Base-by-base conservation (phyloP, 2,888 invertebrate species). In the Ectemnius lituratus region DNA sequence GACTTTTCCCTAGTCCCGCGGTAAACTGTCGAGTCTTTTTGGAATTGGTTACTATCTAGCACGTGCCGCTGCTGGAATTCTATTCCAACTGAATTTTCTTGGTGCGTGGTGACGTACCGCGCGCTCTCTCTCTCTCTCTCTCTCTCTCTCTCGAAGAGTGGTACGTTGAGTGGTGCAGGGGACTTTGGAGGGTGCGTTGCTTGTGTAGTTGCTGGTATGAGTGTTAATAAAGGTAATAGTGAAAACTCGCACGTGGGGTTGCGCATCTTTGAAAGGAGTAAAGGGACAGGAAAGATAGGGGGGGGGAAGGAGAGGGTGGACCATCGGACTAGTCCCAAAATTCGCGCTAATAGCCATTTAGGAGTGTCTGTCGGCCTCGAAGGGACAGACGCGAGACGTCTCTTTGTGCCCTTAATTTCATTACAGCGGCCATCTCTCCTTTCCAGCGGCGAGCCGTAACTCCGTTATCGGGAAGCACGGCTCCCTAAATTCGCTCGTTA, bases 331-430 rank as follows among this genome's bases (percentile, higher is more conserved):
- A 66, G 75, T 84, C 79, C 78, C 81, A 78, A 84, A 81, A 78
- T 80, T 85, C 81, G 65, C 79, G 82, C 78, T 83, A 82, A 86
- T 85, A 84, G 84, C 80, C 77, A 84, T 83, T 86, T 85, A 81
- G 79, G 80, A 74, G 84, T 78, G 79, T 83, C 79, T 75, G 73
- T 65, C 67, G 52, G 76, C 76, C 75, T 73, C 75, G 79, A 70
- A 79, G 83, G 80, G 84, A 71, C 73, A 73, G 70, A 67, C 80
- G 76, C 75, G 74, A 80, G 78, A 70, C 80, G 84, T 86, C 87
- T 88, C 89, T 89, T 89, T 89, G 89, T 87, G 85, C 85, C 86
- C 85, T 85, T 85, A 88, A 89, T 88, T 88, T 84, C 84, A 88
- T 89, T 89, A 88, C 74, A 74, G 80, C 79, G 73, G 76, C 78